A percentile compares a stretch with the other conserved stretches of the same genome.
These are phyloP conservation scores for Dicranocentrus wangi DNA, from an alignment of 2,888 invertebrate genomes.

Conservation along the genomic window DNA sequence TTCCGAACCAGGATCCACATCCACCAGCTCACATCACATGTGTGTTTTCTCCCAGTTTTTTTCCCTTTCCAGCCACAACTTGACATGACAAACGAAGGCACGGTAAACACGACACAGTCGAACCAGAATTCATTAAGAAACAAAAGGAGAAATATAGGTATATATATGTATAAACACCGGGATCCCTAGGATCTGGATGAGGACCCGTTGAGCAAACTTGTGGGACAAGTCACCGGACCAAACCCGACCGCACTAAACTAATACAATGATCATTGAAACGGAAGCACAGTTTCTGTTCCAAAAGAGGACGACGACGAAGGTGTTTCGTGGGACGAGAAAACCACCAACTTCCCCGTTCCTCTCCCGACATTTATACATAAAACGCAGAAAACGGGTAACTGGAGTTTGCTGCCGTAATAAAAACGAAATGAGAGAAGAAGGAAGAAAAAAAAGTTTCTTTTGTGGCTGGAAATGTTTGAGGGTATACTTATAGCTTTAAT, in stretches of 20 bases:
- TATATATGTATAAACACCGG: too few relatives aligned
- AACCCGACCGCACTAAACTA: neutral
- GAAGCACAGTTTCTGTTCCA: too few relatives aligned
- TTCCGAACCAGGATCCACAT: neutral
- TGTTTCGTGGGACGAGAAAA: slow-evolving; percentile 11
- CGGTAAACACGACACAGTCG: slow-evolving; percentile 15
- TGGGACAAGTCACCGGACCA: slow-evolving; percentile 22
- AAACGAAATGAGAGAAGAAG: too few relatives aligned
- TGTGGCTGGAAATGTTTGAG: too few relatives aligned
- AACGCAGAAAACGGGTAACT: too few relatives aligned
- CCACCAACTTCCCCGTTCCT: too few relatives aligned
- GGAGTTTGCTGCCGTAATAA: too few relatives aligned
- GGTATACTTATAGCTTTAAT: slow-evolving; percentile 1
- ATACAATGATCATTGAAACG: slow-evolving; percentile 48
- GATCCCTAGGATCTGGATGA: too few relatives aligned
- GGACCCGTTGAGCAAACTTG: neutral
- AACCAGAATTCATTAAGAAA: slow-evolving; percentile 51
- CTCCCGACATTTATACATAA: too few relatives aligned
- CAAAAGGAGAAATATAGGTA: neutral
- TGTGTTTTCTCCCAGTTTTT: neutral
- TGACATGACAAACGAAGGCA: slow-evolving; percentile 41
- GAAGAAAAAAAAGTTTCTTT: too few relatives aligned
- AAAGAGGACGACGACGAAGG: too few relatives aligned
- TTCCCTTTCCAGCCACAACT: neutral
- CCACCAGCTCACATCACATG: too few relatives aligned